Evolutionary conservation across 2,113 vertebrate species (phyloP), one percentile per base, ranked within the genome.

Genomic region (Procavia capensis): DNA sequence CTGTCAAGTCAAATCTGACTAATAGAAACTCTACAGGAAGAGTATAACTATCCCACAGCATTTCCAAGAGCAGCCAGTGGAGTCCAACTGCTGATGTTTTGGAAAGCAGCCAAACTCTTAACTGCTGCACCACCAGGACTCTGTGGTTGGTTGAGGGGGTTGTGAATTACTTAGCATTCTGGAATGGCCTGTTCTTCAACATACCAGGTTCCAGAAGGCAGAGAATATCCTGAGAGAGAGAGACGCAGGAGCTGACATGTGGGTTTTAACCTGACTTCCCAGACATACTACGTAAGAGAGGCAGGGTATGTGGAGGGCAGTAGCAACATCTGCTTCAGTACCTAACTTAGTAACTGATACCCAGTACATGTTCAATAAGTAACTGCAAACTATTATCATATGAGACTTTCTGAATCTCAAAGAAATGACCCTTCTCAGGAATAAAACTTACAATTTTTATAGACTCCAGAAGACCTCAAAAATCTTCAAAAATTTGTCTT

Each of bases 381-480:
- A 84, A 5, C 22, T 81, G 29, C 5, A 91, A 91, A 76, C 89
- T 88, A 86, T 41, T n/a, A 63, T 11, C 54, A 10, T n/a, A 72
- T 84, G n/a, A 76, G 68, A 74, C 25, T 88, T 82, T 13, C 59
- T 92, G n/a, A 31, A 27, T 47, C n/a, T 85, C 36, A 93, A 94
- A 93, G 74, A 96, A 93, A 87, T 13, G 8, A 3, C 72, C 39
- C 47, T 75, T 13, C 45, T 91, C 25, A 54, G 31, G 89, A 91
- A 9, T 22, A 54, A 74, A 92, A 39, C 10, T 82, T 85, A n/a
- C n/a, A 63, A 85, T 54, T 80, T 74, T 50, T 72, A 85, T 72
- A 88, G 34, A 36, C 27, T 90, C 70, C 29, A 83, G 24, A 20
- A 95, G 9, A 54, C 14, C 76, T 87, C 74, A 86, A 70, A 22